Percentiles rank a stretch among this genome's conserved stretches.
phyloP scores from a whole-genome alignment of 2,113 vertebrate genomes.

The Calyptomena viridis region DNA sequence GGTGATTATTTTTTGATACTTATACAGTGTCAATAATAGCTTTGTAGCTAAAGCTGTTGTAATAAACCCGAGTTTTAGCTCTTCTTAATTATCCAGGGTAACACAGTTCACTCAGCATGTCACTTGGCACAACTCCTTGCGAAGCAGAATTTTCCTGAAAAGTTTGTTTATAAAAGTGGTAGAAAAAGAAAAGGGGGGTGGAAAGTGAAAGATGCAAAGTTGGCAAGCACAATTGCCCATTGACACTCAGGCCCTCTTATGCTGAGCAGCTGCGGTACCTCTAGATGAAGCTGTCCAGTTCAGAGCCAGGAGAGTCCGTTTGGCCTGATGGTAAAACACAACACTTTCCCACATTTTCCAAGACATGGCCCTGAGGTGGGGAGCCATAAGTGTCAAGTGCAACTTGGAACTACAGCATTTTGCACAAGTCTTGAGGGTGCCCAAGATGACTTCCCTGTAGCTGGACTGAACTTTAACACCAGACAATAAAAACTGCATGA shows the following conservation, averaged over 20 bases:
- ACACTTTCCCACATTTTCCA: not conserved
- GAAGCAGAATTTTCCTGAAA: not conserved
- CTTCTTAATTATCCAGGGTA: not conserved
- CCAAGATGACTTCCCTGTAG: not conserved
- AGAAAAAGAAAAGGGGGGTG: not conserved
- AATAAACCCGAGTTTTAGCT: not conserved
- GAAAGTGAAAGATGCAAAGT: not conserved
- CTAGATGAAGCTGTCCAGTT: not conserved
- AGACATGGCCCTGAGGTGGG: not conserved
- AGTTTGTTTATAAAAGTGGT: not conserved
- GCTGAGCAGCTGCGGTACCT: rapidly evolving
- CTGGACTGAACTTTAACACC: rapidly evolving
- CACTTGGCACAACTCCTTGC: constrained; percentile 2
- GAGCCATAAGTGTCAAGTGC: not conserved
- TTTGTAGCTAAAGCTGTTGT: not conserved
- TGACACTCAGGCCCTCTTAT: not conserved
- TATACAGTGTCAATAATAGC: not conserved
- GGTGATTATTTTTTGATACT: not conserved
- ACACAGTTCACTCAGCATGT: not conserved
- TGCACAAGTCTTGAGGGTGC: rapidly evolving
- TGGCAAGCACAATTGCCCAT: not conserved
- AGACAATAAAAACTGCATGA: not conserved
- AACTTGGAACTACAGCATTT: not conserved
- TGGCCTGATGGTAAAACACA: not conserved
- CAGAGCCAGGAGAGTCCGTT: not conserved